Evolutionary conservation across 2,113 vertebrate species (phyloP), one percentile per base, ranked within the genome.

Genomic region (Elaphurus davidianus): DNA sequence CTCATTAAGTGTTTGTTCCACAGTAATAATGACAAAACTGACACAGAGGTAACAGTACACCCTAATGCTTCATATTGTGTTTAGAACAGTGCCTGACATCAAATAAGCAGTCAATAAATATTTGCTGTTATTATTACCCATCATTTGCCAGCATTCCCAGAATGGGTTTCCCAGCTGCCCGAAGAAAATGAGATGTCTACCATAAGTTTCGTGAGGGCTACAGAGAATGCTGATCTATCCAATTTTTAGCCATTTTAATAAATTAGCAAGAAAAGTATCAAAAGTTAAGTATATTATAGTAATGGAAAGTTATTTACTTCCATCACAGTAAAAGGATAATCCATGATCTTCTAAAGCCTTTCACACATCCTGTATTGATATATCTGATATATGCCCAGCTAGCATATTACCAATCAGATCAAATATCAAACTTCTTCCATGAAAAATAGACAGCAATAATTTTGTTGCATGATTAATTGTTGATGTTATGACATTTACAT

Each of bases 401-500:
- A 43, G 52, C 21, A 25, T 33, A 50, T 27, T 23, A 88, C 59
- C 43, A 88, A 40, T 78, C 82, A 88, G 9, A 83, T 88, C 64
- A 88, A 60, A 59, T 79, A 82, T 71, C 64, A 91, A 81, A 78
- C 43, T 64, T 54, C 57, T 76, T 81, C 17, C 40, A 96, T 76
- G 23, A 7, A 96, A 96, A 96, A 85, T 67, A 45, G 67, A 50
- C 21, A 94, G 43, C 67, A 96, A 89, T 76, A 90, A 4, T 74
- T 93, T 94, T 79, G 93, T 94, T 57, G 25, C 54, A 64, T 86
- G 67, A 47, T 55, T 76, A 94, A 92, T 88, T 92, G 45, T n/a
- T 91, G 25, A 36, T 64, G 25, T 54, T 96, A 47, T n/a, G 21
- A 87, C 67, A 96, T 60, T 94, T 92, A 94, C 82, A 78, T 43